Percentiles rank a stretch among this genome's conserved stretches.
Conservation (phyloP, 2,113 vertebrate species). For the Sander vitreus region DNA sequence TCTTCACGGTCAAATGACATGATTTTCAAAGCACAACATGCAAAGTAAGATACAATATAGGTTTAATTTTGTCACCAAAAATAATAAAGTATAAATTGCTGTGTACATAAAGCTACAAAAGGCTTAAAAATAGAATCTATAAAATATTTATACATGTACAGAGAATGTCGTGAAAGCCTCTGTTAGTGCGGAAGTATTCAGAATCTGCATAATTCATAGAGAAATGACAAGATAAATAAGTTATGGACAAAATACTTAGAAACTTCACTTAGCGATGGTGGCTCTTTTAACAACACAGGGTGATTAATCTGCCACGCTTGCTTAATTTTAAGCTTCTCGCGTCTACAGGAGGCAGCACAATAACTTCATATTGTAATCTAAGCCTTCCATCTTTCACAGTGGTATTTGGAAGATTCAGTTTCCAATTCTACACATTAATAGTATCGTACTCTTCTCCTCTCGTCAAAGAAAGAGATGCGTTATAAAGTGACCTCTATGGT, state of each 20-base stretch:
- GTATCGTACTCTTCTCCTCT: constrained; percentile 54
- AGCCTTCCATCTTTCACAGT: constrained; percentile 70
- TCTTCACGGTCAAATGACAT: constrained; percentile 5
- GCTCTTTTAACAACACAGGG: constrained; percentile 31
- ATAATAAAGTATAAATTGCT: constrained; percentile 40
- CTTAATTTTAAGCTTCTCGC: constrained; percentile 26
- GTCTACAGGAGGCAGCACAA: constrained; percentile 41
- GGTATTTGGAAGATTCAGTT: constrained; percentile 57
- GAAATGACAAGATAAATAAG: constrained; percentile 63
- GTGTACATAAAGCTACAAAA: constrained; percentile 57
- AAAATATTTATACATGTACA: constrained; percentile 62
- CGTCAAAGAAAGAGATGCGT: constrained; percentile 47
- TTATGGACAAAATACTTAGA: constrained; percentile 60
- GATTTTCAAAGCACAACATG: constrained; percentile 36
- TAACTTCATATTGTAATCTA: constrained; percentile 56
- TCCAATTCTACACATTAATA: constrained; percentile 33
- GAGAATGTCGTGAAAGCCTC: constrained; percentile 51
- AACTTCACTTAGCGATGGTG: constrained; percentile 31
- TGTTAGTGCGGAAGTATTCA: constrained; percentile 61
- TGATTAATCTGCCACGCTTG: constrained; percentile 41
- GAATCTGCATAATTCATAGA: constrained; percentile 65
- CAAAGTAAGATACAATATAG: constrained; percentile 37
- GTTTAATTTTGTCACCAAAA: constrained; percentile 32
- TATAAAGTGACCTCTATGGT: constrained; percentile 21
- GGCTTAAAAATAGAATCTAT: constrained; percentile 58